Evolutionary conservation across 2,797 vertebrate species (phyloP).

Genomic region (Etheostoma nigrum): DNA sequence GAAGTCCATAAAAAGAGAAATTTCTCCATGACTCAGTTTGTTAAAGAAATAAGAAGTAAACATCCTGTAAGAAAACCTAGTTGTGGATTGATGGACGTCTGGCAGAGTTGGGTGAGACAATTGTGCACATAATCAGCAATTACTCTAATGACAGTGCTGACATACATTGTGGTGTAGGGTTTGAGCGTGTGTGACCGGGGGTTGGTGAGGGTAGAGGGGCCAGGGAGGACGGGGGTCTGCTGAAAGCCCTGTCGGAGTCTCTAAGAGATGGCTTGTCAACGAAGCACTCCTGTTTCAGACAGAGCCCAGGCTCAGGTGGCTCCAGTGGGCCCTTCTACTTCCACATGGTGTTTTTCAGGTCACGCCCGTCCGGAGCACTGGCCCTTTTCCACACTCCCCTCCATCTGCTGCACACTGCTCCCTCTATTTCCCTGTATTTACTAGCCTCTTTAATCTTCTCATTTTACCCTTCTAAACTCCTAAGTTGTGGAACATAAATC

Average conservation of each 20-base stretch:
- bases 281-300: conserved; percentile 84
- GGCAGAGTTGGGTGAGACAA: conserved; percentile 65
- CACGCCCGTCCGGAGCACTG: conserved; percentile 48
- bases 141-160: conserved; percentile 82
- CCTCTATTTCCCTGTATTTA: conserved; percentile 17
- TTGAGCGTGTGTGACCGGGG: conserved; percentile 56
- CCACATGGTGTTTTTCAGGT: conserved; percentile 63
- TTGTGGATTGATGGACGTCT: conserved; percentile 61
- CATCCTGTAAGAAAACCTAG: conserved; percentile 44
- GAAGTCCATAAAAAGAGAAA: conserved; percentile 15
- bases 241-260: conserved; percentile 75
- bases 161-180: conserved; percentile 70
- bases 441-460: conserved; percentile 19
- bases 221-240: conserved; percentile 56
- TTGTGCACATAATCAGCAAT: conserved; percentile 81
- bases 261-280: conserved; percentile 84
- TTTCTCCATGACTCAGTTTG: conserved; percentile 9
- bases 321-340: conserved; percentile 56
- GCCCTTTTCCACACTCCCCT: conserved; percentile 47
- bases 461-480: conserved; percentile 33
- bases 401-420: conserved; percentile 52
- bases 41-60: conserved; percentile 39
- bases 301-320: conserved; percentile 80
- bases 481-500: conserved; percentile 38
- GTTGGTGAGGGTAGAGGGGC: conserved; percentile 30